These are phyloP conservation scores for Gymnoscopelus microlampas DNA, from an alignment of 2,797 vertebrate species.

Conservation along the genomic window DNA sequence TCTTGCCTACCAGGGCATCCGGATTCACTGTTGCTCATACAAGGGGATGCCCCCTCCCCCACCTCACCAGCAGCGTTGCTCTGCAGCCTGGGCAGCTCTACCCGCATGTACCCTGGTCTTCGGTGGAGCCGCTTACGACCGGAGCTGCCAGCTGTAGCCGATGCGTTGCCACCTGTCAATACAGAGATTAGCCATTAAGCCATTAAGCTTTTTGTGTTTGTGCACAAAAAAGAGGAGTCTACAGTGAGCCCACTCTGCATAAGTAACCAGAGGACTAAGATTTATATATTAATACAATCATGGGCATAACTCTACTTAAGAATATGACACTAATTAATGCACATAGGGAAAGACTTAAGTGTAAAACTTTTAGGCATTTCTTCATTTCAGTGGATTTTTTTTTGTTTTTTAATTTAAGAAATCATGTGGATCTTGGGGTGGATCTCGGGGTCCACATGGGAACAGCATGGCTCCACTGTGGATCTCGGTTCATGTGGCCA, in stretches of 20 bases:
- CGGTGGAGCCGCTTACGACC: conserved; percentile 78
- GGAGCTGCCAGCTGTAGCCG: conserved; percentile 51
- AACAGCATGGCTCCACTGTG: too few species aligned
- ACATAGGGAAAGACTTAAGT: too few species aligned
- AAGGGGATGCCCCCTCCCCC: conserved; percentile 30
- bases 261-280: conserved; percentile 31
- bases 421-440: too few species aligned
- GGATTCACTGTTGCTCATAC: conserved; percentile 53
- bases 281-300: too few species aligned
- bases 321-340: too few species aligned
- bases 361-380: too few species aligned
- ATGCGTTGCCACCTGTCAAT: conserved; percentile 76
- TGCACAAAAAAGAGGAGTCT: conserved; percentile 34
- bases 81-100: conserved; percentile 61
- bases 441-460: too few species aligned
- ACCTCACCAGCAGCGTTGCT: conserved; percentile 34
- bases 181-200: conserved; percentile 76
- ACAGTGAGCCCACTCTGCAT: conserved; percentile 49
- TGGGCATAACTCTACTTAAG: too few species aligned
- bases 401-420: too few species aligned
- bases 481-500: too few species aligned
- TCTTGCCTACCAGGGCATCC: conserved; percentile 15
- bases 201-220: conserved; percentile 12
- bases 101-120: conserved; percentile 86
- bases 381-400: too few species aligned